Evolutionary conservation across 2,888 invertebrate species (phyloP).

Genomic region (Mellilla xanthometata): DNA sequence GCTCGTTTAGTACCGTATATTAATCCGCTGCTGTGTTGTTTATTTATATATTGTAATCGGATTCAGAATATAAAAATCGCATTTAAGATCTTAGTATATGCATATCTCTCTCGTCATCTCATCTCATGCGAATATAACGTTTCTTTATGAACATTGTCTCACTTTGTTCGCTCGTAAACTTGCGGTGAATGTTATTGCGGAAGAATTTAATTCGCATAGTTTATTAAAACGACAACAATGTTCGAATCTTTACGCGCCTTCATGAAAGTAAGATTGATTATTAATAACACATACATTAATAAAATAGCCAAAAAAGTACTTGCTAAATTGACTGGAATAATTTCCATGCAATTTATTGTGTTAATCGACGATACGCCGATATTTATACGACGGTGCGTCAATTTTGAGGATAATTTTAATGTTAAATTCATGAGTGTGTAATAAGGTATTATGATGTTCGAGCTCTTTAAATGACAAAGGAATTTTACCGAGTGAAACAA

Average conservation of each 20-base stretch:
- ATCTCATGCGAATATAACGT: slow-evolving; percentile 1
- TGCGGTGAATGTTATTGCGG: slow-evolving; percentile 33
- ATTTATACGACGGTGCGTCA: slow-evolving; percentile 15
- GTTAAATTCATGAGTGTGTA: slow-evolving; percentile 13
- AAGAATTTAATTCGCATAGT: slow-evolving; percentile 45
- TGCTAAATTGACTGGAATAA: slow-evolving; percentile 41
- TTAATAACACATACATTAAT: slow-evolving; percentile 67
- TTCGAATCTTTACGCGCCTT: slow-evolving; percentile 40
- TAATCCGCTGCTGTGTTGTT: slow-evolving; percentile 2
- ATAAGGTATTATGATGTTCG: slow-evolving; percentile 12
- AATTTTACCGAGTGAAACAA: slow-evolving; percentile 5
- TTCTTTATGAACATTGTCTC: slow-evolving; percentile 13
- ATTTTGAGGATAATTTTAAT: slow-evolving; percentile 16
- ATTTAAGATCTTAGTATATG: neutral
- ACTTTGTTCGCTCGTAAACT: slow-evolving; percentile 3
- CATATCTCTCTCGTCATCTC: slow-evolving; percentile 6
- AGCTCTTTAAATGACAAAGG: slow-evolving; percentile 3
- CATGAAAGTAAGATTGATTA: slow-evolving; percentile 68
- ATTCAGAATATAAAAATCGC: neutral
- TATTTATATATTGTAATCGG: neutral
- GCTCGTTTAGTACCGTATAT: slow-evolving; percentile 16
- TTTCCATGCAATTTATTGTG: slow-evolving; percentile 62
- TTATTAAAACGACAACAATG: slow-evolving; percentile 41
- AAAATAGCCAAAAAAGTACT: slow-evolving; percentile 56
- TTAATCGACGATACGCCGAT: slow-evolving; percentile 37